These are phyloP conservation scores for Alcedo quadribrachys DNA, from an alignment of 2,797 vertebrate genomes.

Conservation along the genomic window DNA sequence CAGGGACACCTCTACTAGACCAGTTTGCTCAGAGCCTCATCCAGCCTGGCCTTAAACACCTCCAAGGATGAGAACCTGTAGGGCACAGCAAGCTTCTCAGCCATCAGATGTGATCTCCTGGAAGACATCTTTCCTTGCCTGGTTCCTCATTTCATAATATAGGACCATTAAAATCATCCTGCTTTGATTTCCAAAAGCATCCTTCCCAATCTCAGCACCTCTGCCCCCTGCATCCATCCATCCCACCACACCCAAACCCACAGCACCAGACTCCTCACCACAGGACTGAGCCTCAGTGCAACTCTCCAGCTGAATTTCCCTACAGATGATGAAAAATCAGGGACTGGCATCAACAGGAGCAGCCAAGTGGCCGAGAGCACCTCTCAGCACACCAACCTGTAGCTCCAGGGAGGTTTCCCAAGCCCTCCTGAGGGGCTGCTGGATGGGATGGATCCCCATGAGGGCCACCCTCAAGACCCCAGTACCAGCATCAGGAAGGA, in stretches of 20 bases:
- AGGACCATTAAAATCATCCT: not conserved
- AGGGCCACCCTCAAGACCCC: not conserved
- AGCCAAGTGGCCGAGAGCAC: not conserved
- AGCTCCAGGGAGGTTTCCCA: not conserved
- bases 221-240: not conserved
- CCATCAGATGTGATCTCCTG: no score
- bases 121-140: not conserved
- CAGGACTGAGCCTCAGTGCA: not conserved
- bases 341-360: not conserved
- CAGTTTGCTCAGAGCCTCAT: no score
- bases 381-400: not conserved
- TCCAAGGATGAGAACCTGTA: no score
- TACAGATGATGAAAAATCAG: not conserved
- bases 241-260: not conserved
- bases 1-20: no score
- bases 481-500: not conserved
- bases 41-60: no score
- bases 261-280: not conserved
- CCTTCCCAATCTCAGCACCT: not conserved
- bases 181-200: not conserved
- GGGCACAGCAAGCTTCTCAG: no score
- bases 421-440: rapidly evolving
- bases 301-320: not conserved
- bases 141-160: not conserved
- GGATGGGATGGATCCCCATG: not conserved